Conservation (phyloP, 2,113 vertebrate genomes). For the Amazona guildingii region DNA sequence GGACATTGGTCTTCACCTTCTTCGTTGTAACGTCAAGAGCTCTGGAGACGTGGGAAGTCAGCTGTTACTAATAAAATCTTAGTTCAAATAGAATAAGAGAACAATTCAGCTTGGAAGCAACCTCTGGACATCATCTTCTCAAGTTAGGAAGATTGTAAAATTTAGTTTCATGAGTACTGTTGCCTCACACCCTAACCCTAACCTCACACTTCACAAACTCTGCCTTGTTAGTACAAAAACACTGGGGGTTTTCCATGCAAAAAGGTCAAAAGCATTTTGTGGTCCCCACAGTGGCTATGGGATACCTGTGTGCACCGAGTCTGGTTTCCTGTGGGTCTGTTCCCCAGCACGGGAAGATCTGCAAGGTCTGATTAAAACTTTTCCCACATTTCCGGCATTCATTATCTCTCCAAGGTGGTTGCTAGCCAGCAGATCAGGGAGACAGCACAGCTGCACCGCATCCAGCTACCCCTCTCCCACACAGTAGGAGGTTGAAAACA, state of each 20-base stretch:
- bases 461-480: neutral
- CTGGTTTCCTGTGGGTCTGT: neutral
- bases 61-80: neutral
- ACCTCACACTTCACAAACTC: rapidly evolving
- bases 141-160: neutral
- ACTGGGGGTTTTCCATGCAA: neutral
- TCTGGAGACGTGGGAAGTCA: neutral
- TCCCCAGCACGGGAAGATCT: neutral
- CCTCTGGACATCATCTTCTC: neutral
- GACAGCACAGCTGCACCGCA: neutral
- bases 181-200: neutral
- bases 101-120: neutral
- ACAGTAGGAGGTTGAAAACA: neutral
- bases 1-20: rapidly evolving
- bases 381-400: neutral
- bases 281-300: neutral
- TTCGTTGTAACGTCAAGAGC: too few species aligned
- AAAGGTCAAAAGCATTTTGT: neutral
- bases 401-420: neutral
- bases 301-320: rapidly evolving
- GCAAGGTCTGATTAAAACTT: neutral
- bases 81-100: neutral
- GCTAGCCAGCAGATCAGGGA: neutral
- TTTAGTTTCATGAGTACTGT: rapidly evolving
- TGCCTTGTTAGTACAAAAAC: neutral